Evolutionary conservation across 2,113 vertebrate species (phyloP).

Genomic region (Leucopsar rothschildi): DNA sequence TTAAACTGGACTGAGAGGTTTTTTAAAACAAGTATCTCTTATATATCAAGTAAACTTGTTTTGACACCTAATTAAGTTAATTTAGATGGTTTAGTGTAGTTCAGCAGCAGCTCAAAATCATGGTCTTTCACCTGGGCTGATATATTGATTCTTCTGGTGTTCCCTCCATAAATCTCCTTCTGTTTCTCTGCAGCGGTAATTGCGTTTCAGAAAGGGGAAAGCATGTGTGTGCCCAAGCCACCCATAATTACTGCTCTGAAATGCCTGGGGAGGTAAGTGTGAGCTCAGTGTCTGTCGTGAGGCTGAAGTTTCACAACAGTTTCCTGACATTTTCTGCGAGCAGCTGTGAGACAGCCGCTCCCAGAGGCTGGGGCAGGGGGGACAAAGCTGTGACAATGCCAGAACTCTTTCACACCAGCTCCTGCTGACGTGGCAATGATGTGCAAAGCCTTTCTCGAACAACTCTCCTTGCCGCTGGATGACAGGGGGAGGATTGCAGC

Average conservation of each 20-base stretch:
- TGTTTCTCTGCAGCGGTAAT: not conserved
- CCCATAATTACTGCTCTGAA: not conserved
- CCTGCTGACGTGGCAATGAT: accelerated
- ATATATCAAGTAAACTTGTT: not conserved
- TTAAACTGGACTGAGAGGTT: not conserved
- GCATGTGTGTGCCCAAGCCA: not conserved
- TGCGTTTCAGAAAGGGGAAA: not conserved
- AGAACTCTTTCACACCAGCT: not conserved
- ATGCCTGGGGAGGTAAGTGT: not conserved
- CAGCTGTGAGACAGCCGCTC: not conserved
- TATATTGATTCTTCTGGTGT: not conserved
- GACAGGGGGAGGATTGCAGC: not conserved
- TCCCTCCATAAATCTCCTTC: not conserved
- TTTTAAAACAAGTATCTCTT: not conserved
- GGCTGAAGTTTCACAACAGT: not conserved
- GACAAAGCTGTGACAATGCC: not conserved
- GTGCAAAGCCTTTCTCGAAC: not conserved
- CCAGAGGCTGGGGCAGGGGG: not conserved
- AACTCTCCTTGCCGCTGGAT: accelerated
- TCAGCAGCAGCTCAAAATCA: not conserved
- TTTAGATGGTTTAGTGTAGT: constrained; percentile 3
- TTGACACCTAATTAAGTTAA: constrained; percentile 14
- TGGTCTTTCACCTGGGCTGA: not conserved
- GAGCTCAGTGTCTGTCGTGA: accelerated
- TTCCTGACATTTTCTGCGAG: not conserved